phyloP scores from a whole-genome alignment of 2,113 vertebrate genomes.

The Strigops habroptila region DNA sequence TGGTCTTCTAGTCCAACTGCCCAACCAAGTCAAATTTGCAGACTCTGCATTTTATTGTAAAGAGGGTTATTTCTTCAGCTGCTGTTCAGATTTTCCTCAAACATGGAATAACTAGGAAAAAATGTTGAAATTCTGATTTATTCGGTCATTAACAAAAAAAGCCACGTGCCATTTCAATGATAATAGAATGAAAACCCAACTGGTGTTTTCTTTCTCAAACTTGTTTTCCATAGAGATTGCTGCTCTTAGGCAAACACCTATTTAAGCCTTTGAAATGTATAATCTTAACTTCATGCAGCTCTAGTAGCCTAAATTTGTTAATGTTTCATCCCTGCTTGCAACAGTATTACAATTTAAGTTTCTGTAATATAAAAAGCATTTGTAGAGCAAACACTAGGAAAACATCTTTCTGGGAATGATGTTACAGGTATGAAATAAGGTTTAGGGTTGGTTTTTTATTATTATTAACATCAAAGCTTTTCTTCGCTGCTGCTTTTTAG shows the following conservation, averaged over 20 bases:
- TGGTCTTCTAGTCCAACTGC: not conserved
- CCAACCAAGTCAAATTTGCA: not conserved
- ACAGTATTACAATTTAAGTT: conserved; percentile 60
- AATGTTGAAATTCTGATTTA: conserved; percentile 68
- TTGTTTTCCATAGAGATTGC: conserved; percentile 62
- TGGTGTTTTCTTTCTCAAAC: conserved; percentile 61
- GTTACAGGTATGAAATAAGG: conserved; percentile 16
- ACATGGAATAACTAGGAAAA: conserved; percentile 47
- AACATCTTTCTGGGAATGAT: conserved; percentile 25
- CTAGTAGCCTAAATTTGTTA: conserved; percentile 42
- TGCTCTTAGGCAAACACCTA: conserved; percentile 66
- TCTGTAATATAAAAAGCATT: conserved; percentile 54
- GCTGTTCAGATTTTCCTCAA: conserved; percentile 36
- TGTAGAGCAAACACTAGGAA: conserved; percentile 8
- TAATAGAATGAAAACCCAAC: conserved; percentile 69
- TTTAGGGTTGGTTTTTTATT: not conserved
- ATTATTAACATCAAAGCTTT: conserved; percentile 16
- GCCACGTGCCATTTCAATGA: conserved; percentile 49
- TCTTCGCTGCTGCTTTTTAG: conserved; percentile 14
- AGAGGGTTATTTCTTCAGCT: conserved; percentile 64
- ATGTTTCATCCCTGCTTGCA: conserved; percentile 56
- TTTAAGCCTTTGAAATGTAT: conserved; percentile 62
- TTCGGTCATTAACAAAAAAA: conserved; percentile 71
- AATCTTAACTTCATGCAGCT: conserved; percentile 57
- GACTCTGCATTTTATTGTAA: conserved; percentile 41